Percentiles rank a stretch among this genome's conserved stretches.
Evolutionary conservation across 1,140 invertebrate species (phyloP).

Genomic region (Leptinotarsa defecta): DNA sequence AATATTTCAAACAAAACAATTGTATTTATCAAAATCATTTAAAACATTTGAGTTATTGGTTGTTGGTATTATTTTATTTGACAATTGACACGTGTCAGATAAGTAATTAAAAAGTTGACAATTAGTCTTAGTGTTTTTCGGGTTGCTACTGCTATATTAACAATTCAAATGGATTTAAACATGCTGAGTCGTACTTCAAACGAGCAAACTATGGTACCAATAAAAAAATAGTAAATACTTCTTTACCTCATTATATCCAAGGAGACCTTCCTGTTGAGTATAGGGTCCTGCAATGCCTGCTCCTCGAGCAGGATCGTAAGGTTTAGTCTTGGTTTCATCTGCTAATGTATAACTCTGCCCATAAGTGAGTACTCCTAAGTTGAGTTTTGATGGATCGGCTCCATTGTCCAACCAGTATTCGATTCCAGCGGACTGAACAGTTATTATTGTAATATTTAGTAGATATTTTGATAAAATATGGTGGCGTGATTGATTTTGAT

Average conservation of each 20-base stretch:
- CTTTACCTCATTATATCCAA: slow-evolving; percentile 69
- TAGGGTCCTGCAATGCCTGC: slow-evolving; percentile 63
- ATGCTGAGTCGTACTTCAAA: neutral
- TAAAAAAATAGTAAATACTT: slow-evolving; percentile 53
- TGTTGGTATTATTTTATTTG: neutral
- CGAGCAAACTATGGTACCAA: neutral
- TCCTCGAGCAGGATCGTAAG: slow-evolving; percentile 61
- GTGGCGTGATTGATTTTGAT: too few species aligned
- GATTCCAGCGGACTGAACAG: slow-evolving; percentile 41
- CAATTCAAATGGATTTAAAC: neutral
- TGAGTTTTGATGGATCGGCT: slow-evolving; percentile 63
- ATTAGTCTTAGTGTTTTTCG: neutral
- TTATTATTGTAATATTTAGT: too few species aligned
- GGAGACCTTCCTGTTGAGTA: slow-evolving; percentile 63
- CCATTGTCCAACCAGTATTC: slow-evolving; percentile 53
- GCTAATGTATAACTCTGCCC: slow-evolving; percentile 67
- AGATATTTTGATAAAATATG: too few species aligned
- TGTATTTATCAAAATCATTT: too few species aligned
- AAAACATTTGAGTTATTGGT: too few species aligned
- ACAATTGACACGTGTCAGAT: neutral
- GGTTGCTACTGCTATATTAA: neutral
- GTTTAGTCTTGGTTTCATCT: slow-evolving; percentile 56
- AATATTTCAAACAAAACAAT: too few species aligned
- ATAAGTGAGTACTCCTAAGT: slow-evolving; percentile 69
- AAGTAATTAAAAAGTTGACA: neutral